Conservation (phyloP, 2,888 invertebrate species). For the Digitonthophagus gazella region DNA sequence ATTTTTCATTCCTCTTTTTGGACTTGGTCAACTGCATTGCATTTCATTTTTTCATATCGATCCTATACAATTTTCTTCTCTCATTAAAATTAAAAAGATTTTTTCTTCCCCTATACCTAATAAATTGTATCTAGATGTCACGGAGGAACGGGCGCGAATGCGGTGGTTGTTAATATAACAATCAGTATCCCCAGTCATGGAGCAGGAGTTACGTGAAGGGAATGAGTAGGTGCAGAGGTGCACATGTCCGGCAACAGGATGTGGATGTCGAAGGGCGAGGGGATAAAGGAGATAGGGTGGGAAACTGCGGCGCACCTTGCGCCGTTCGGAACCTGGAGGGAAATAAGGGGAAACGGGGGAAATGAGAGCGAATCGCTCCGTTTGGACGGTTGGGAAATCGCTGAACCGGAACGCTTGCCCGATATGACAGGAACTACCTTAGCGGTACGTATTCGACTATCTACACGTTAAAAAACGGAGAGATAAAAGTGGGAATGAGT, state of each 20-base stretch:
- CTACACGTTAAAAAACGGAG: neutral
- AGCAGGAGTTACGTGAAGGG: too few relatives aligned
- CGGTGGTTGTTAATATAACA: neutral
- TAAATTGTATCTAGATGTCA: neutral
- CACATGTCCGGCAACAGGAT: conserved; percentile 4
- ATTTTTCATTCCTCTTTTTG: too few relatives aligned
- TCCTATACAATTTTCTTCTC: too few relatives aligned
- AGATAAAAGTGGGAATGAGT: too few relatives aligned
- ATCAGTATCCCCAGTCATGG: too few relatives aligned
- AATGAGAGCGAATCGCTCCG: neutral
- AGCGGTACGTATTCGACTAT: conserved; percentile 1
- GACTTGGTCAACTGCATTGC: too few relatives aligned
- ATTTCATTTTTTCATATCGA: too few relatives aligned
- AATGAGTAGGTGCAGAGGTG: neutral
- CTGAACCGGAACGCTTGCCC: conserved; percentile 9
- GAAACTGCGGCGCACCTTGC: conserved; percentile 38
- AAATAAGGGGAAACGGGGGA: conserved; percentile 27
- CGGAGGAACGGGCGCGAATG: neutral
- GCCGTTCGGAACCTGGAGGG: conserved; percentile 34
- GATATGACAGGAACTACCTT: neutral
- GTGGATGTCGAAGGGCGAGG: neutral
- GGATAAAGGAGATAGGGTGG: conserved; percentile 16
- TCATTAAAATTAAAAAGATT: too few relatives aligned
- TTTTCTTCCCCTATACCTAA: too few relatives aligned
- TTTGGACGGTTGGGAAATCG: conserved; percentile 1